A percentile compares a stretch with the other conserved stretches of the same genome.
Evolutionary conservation across 64 coral and sea anemone species (phyloP).

Genomic region (Astreopora myriophthalma): DNA sequence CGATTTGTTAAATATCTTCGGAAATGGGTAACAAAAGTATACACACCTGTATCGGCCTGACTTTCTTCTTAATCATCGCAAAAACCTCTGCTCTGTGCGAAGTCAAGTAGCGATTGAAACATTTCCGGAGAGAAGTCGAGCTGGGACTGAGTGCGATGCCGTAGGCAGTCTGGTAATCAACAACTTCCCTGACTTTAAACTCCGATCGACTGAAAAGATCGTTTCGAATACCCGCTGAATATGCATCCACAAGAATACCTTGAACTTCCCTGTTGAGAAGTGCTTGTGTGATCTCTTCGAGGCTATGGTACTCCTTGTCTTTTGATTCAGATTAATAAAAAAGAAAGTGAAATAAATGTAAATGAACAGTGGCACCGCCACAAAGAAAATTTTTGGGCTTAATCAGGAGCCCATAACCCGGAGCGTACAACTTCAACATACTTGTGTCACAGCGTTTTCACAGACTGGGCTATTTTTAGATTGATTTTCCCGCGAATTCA

Average conservation of each 20-base stretch:
- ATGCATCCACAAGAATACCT: constrained; percentile 61
- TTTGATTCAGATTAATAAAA: background rate
- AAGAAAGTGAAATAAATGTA: background rate
- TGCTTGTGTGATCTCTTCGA: constrained; percentile 27
- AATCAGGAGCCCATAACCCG: too few relatives aligned
- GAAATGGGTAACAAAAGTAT: too few relatives aligned
- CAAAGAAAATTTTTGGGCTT: background rate
- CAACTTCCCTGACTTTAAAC: constrained; percentile 8
- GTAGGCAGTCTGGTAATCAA: constrained; percentile 60
- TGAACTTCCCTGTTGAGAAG: constrained; percentile 22
- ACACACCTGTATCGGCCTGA: constrained; percentile 40
- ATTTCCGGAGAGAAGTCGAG: constrained; percentile 9
- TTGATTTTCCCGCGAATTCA: too few relatives aligned
- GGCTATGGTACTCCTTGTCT: constrained; percentile 20
- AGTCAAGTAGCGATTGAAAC: constrained; percentile 23
- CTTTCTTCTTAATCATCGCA: constrained; percentile 35
- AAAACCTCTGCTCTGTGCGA: constrained; percentile 21
- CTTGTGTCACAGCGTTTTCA: too few relatives aligned
- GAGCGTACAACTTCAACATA: too few relatives aligned
- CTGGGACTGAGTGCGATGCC: constrained; percentile 26
- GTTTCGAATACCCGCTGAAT: constrained; percentile 30
- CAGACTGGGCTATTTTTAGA: too few relatives aligned
- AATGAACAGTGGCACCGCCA: background rate
- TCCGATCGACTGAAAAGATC: constrained; percentile 48
- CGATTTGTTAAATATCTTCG: too few relatives aligned